Percentiles rank a stretch among this genome's conserved stretches.
Evolutionary conservation across 2,113 vertebrate species (phyloP).

Genomic region (Erythrolamprus reginae): DNA sequence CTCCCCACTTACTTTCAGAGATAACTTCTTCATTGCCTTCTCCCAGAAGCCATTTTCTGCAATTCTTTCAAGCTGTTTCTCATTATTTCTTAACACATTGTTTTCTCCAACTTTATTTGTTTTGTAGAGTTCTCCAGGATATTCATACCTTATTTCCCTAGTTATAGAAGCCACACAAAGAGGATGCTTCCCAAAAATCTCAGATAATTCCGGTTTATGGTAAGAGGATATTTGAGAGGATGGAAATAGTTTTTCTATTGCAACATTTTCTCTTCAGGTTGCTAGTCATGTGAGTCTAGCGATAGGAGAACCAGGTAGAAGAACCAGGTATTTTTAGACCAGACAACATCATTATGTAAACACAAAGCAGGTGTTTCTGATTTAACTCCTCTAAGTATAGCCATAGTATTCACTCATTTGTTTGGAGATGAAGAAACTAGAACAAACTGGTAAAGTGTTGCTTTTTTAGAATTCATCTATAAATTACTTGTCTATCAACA

Average conservation of each 20-base stretch:
- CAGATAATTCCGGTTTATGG: not conserved
- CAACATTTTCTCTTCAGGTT: not conserved
- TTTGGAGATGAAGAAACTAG: not conserved
- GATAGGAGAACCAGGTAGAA: not conserved
- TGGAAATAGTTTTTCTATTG: not conserved
- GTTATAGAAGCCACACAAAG: not conserved
- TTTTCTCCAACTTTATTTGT: not conserved
- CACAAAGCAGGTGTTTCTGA: not conserved
- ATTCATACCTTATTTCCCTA: not conserved
- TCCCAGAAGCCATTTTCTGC: not conserved
- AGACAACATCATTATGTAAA: not conserved
- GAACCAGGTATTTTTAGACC: not conserved
- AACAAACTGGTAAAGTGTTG: not conserved
- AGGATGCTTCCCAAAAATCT: not conserved
- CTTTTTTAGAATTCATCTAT: not conserved
- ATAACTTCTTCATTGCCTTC: not conserved
- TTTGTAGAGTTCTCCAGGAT: not conserved
- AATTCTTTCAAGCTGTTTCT: not conserved
- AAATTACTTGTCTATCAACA: not conserved
- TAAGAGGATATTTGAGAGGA: not conserved
- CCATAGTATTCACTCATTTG: not conserved
- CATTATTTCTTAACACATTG: not conserved
- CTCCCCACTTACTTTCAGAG: not conserved
- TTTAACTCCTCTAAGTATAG: not conserved
- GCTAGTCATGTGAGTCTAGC: not conserved